Base-by-base conservation (phyloP, 2,113 vertebrate genomes). In the Proteles cristata region DNA sequence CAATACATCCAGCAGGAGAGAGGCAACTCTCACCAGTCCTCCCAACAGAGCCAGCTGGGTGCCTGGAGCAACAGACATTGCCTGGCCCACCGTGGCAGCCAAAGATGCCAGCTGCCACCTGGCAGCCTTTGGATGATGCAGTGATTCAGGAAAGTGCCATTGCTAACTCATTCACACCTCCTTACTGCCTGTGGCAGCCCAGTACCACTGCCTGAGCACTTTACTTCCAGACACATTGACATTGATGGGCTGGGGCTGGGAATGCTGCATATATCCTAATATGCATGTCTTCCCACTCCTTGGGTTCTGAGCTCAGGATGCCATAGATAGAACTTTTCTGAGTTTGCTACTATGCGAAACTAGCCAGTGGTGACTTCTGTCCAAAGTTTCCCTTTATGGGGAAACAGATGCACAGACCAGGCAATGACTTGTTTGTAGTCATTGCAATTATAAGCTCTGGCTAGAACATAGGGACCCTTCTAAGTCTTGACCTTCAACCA, bases 71-170 rank as follows among this genome's bases (percentile, higher is more conserved):
- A 88, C 53, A 74, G 76, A 91, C 9, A 9, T 45, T 94, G 77
- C 48, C 35, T 94, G 48, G 82, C 71, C 77, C 33, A 35, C 35
- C 4, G 1, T 39, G 33, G 68, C 26, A 80, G 66, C 55, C 82
- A 84, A 92, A 28, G 79, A 82, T 90, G 79, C 63, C 83, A 89
- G 61, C 63, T 95, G 92, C 66, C 89, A 94, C 82, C 81, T 96
- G 87, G 94, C 68, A 81, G 90, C 28, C 77, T 81, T 94, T 69
- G 63, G 76, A 87, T 92, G 65, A 55, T 31, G 43, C 69, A 84
- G 25, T 15, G 43, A 69, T 85, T 73, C 48, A 55, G 81, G 48
- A 53, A 94, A 55, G 65, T 14, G n/a, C 25, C 68, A 93, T 53
- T 87, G 53, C 63, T 86, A 76, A 66, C 50, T n/a, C 23, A 73